Evolutionary conservation across 2,797 vertebrate species (phyloP).

Genomic region (Vultur gryphus): DNA sequence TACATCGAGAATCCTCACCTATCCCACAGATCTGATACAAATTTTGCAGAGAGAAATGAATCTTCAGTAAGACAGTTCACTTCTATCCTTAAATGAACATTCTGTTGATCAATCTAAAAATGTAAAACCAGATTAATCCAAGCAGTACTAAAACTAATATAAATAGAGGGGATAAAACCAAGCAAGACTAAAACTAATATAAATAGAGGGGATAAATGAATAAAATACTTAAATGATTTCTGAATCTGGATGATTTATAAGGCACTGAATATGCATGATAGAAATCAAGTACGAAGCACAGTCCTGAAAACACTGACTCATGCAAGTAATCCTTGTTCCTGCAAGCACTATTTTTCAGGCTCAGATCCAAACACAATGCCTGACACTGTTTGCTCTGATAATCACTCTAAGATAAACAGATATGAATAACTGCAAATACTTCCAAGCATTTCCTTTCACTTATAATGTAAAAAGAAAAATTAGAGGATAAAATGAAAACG

Average conservation of each 20-base stretch:
- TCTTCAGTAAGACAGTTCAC: not conserved
- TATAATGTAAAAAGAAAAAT: slow-evolving; percentile 52
- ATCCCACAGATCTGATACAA: not conserved
- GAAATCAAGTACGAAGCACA: slow-evolving; percentile 52
- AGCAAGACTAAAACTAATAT: slow-evolving; percentile 28
- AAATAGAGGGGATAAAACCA: slow-evolving; percentile 16
- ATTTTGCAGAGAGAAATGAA: not conserved
- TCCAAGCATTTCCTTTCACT: slow-evolving; percentile 56
- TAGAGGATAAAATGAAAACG: slow-evolving; percentile 62
- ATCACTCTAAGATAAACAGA: slow-evolving; percentile 69
- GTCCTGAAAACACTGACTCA: slow-evolving; percentile 54
- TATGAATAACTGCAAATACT: slow-evolving; percentile 60
- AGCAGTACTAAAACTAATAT: not conserved
- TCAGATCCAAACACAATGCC: slow-evolving; percentile 62
- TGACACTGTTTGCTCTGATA: slow-evolving; percentile 69
- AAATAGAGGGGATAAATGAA: slow-evolving; percentile 18
- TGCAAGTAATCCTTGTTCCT: slow-evolving; percentile 51
- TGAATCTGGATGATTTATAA: slow-evolving; percentile 50
- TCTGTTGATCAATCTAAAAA: slow-evolving; percentile 2
- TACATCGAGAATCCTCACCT: not conserved
- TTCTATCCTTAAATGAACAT: not conserved
- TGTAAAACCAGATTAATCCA: slow-evolving; percentile 16
- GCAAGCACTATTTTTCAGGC: slow-evolving; percentile 54
- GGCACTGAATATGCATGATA: slow-evolving; percentile 39
- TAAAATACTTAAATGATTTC: slow-evolving; percentile 20